Evolutionary conservation across 2,888 invertebrate species (phyloP).

Genomic region (Lasioglossum calceatum): DNA sequence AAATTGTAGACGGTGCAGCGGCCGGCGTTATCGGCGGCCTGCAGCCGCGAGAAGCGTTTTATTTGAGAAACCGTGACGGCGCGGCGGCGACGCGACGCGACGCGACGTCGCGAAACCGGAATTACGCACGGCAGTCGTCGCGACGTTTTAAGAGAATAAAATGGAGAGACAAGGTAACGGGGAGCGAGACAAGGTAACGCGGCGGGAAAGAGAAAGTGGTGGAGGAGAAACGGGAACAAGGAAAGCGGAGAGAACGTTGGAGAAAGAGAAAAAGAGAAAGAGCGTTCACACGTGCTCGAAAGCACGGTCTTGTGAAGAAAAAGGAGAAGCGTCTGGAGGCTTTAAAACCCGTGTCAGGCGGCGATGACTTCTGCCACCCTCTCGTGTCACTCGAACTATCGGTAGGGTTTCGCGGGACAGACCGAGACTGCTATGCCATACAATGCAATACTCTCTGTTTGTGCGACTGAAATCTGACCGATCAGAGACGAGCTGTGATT

Average conservation of each 20-base stretch:
- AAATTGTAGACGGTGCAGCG: conserved; percentile 28
- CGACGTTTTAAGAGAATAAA: conserved; percentile 58
- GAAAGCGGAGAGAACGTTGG: background rate
- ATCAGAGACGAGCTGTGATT: conserved; percentile 16
- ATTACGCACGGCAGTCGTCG: conserved; percentile 48
- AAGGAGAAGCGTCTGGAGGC: conserved; percentile 48
- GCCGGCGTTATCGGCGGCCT: conserved; percentile 35
- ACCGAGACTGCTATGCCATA: background rate
- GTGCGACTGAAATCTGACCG: conserved; percentile 16
- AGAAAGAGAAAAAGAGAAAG: conserved; percentile 19
- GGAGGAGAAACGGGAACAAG: background rate
- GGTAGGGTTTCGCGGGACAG: conserved; percentile 50
- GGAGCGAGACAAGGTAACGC: background rate
- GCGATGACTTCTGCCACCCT: conserved; percentile 62
- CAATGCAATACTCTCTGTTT: background rate
- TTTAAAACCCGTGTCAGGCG: conserved; percentile 61
- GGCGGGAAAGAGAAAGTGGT: background rate
- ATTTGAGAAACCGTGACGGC: conserved; percentile 41
- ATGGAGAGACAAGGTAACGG: conserved; percentile 34
- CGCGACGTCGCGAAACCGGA: conserved; percentile 21
- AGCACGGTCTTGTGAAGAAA: conserved; percentile 48
- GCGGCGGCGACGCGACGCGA: background rate
- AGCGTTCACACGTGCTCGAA: conserved; percentile 61
- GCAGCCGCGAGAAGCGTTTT: conserved; percentile 48
- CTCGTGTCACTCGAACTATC: conserved; percentile 60